phyloP scores from a whole-genome alignment of 2,888 invertebrate species.

The Pterostichus madidus region DNA sequence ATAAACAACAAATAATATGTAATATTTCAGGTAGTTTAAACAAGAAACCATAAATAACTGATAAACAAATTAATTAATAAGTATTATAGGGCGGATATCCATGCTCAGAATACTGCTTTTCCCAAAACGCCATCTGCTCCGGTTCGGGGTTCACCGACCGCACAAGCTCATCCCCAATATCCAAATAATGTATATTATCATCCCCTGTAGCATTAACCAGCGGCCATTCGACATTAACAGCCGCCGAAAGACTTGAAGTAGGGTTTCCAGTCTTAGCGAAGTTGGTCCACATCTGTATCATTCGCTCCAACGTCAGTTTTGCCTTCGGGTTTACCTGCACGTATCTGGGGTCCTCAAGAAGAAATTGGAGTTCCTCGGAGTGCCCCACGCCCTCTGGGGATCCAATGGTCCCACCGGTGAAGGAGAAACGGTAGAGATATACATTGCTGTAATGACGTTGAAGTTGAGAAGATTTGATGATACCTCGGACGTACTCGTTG shows the following conservation, averaged over 20 bases:
- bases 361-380: conserved; percentile 49
- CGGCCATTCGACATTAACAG: conserved; percentile 33
- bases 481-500: too few relatives aligned
- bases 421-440: too few relatives aligned
- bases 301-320: neutral
- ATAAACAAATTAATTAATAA: conserved; percentile 16
- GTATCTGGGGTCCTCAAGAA: neutral
- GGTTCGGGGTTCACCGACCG: neutral
- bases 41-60: too few relatives aligned
- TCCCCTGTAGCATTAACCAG: conserved; percentile 16
- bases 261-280: conserved; percentile 51
- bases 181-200: neutral
- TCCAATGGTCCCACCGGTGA: too few relatives aligned
- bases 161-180: conserved; percentile 15
- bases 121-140: conserved; percentile 26
- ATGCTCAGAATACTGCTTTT: conserved; percentile 8
- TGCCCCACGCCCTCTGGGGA: conserved; percentile 1
- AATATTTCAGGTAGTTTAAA: too few relatives aligned
- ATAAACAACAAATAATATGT: too few relatives aligned
- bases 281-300: conserved; percentile 53
- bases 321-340: neutral
- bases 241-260: neutral
- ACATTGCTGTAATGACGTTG: too few relatives aligned
- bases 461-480: too few relatives aligned
- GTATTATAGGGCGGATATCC: conserved; percentile 24